phyloP scores from a whole-genome alignment of 2,888 invertebrate genomes.

The Dasysyrphus tricinctus region DNA sequence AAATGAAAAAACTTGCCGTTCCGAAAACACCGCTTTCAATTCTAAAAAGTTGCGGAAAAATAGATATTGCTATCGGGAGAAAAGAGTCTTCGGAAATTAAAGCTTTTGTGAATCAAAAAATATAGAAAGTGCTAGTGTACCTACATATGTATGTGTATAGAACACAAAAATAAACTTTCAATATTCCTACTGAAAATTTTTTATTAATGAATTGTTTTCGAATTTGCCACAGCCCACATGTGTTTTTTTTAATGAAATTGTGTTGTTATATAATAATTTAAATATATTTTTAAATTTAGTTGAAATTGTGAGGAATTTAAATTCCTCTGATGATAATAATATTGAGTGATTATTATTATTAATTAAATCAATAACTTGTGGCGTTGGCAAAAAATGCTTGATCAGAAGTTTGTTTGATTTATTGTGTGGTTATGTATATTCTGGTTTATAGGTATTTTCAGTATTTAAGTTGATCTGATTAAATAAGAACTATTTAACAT shows the following conservation, averaged over 20 bases:
- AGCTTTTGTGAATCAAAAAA: neutral
- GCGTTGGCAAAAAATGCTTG: too few relatives aligned
- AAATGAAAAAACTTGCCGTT: too few relatives aligned
- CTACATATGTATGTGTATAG: neutral
- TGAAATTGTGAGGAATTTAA: slow-evolving; percentile 11
- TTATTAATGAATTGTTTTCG: slow-evolving; percentile 15
- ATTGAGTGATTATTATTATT: neutral
- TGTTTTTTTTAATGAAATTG: slow-evolving; percentile 18
- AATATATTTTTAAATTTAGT: slow-evolving; percentile 20
- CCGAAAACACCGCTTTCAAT: neutral
- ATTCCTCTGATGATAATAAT: neutral
- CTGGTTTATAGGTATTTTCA: too few relatives aligned
- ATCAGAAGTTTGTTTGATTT: too few relatives aligned
- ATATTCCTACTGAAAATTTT: neutral
- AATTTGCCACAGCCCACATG: slow-evolving; percentile 31
- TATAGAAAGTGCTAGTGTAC: neutral
- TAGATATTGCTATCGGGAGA: neutral
- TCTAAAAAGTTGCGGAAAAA: neutral
- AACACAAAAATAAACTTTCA: slow-evolving; percentile 3
- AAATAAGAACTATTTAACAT: too few relatives aligned
- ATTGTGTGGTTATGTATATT: too few relatives aligned
- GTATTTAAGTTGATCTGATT: too few relatives aligned
- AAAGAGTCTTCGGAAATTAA: neutral
- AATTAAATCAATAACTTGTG: too few relatives aligned
- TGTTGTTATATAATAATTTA: slow-evolving; percentile 18